Conservation (phyloP, 1,140 invertebrate species). For the Phenacoccus solenopsis region DNA sequence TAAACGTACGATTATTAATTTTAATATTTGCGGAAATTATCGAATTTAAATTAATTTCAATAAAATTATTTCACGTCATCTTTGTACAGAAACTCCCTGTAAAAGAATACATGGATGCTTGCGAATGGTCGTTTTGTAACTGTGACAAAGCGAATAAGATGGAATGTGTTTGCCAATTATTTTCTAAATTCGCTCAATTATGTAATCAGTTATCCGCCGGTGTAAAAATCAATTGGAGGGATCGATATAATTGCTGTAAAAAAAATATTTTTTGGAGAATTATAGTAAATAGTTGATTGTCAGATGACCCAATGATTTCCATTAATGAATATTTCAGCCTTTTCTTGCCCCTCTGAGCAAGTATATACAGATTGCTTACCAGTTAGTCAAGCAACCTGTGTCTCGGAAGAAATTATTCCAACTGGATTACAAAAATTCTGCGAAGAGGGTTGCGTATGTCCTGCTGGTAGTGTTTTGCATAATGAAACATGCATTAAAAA, state of each 20-base stretch:
- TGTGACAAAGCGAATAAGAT: background rate
- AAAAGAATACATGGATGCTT: background rate
- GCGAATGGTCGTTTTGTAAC: background rate
- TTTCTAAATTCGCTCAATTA: background rate
- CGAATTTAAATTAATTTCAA: background rate
- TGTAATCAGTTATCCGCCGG: background rate
- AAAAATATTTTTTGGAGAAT: constrained; percentile 9
- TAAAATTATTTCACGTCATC: no score
- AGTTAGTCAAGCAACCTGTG: constrained; percentile 41
- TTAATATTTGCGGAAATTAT: background rate
- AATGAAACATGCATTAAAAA: constrained; percentile 55
- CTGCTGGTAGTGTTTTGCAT: constrained; percentile 54
- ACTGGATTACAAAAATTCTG: constrained; percentile 38
- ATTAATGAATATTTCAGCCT: constrained; percentile 39
- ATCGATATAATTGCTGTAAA: constrained; percentile 6
- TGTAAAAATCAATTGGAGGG: background rate
- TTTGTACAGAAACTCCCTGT: background rate
- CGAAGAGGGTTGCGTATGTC: constrained; percentile 79
- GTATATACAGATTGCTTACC: constrained; percentile 57
- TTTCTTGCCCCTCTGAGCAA: constrained; percentile 51
- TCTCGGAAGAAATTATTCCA: constrained; percentile 26
- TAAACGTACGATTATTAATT: background rate
- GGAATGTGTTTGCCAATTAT: constrained; percentile 1
- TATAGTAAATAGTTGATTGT: no score
- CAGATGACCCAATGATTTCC: no score